Evolutionary conservation across 2,797 vertebrate species (phyloP).

Genomic region (Halcyon leucocephala): DNA sequence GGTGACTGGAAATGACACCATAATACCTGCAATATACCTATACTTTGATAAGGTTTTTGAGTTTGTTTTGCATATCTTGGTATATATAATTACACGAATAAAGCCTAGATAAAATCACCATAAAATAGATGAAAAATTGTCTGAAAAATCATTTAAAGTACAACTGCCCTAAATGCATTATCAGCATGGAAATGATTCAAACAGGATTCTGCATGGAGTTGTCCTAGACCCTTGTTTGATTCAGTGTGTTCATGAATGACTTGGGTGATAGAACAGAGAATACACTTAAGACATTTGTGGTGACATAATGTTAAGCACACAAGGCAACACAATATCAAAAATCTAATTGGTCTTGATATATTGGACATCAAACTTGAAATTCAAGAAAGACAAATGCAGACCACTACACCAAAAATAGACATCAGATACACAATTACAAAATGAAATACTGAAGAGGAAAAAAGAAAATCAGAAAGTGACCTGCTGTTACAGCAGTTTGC

Average conservation of each 20-base stretch:
- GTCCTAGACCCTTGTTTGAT: not conserved
- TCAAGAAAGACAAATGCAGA: not conserved
- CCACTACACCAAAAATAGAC: not conserved
- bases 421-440: not conserved
- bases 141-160: not conserved
- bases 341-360: not conserved
- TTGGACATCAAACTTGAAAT: not conserved
- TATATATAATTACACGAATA: not conserved
- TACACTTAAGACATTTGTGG: not conserved
- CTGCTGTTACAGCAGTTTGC: not conserved
- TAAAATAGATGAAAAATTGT: not conserved
- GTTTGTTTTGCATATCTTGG: not conserved
- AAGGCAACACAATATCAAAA: slow-evolving; percentile 2
- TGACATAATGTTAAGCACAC: not conserved
- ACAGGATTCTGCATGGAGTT: not conserved
- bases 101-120: not conserved
- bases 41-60: not conserved
- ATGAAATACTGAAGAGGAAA: not conserved
- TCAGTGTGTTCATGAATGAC: not conserved
- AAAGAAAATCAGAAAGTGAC: not conserved
- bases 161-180: not conserved
- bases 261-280: not conserved
- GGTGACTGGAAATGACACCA: not conserved
- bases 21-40: not conserved
- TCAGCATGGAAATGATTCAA: not conserved